Base-by-base conservation (phyloP, 2,113 vertebrate species). In the Grus americana region DNA sequence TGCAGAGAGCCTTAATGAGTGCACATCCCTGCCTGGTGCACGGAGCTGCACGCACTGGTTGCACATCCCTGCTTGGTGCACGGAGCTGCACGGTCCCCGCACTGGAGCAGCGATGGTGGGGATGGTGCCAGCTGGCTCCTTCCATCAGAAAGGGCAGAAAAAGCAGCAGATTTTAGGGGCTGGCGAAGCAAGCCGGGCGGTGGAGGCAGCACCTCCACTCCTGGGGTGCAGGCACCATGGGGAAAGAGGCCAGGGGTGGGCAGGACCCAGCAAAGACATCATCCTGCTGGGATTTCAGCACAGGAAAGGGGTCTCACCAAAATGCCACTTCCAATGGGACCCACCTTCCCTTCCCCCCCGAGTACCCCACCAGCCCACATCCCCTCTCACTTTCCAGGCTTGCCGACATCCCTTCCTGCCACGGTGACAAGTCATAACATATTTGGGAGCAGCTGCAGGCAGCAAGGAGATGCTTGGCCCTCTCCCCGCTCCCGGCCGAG, bases 361-460 rank as follows among this genome's bases (percentile, higher is more conserved):
- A 16, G 40, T 57, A 81, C 61, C 72, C 11, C 15, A 4, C 63
- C 1, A 4, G 36, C 73, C 86, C 58, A 4, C 23, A 6, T 74
- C 79, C 52, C 73, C 66, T 81, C 65, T 59, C 17, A 3, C 72
- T 93, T 86, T 94, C 82, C 93, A 91, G 63, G 67, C 92, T 95
- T 50, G 75, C 50, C 52, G 55, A 90, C 94, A 95, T 97, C 97
- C 97, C 97, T 98, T 98, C 97, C 96, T 98, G 96, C 97, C 20
- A 6, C 93, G 91, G 98, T 98, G 99, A 99, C 98, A 98, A 98
- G 99, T 98, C 93, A 73, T 98, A 98, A 99, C 99, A 99, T 98
- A 99, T 99, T 99, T 98, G 97, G 94, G 97, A 98, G 98, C 99
- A 99, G 99, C 99, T 99, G 99, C 97, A 98, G 98, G 97, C 97